A percentile compares a stretch with the other conserved stretches of the same genome.
Evolutionary conservation across 2,797 vertebrate genomes (phyloP).

Genomic region (Anomalospiza imberbis): DNA sequence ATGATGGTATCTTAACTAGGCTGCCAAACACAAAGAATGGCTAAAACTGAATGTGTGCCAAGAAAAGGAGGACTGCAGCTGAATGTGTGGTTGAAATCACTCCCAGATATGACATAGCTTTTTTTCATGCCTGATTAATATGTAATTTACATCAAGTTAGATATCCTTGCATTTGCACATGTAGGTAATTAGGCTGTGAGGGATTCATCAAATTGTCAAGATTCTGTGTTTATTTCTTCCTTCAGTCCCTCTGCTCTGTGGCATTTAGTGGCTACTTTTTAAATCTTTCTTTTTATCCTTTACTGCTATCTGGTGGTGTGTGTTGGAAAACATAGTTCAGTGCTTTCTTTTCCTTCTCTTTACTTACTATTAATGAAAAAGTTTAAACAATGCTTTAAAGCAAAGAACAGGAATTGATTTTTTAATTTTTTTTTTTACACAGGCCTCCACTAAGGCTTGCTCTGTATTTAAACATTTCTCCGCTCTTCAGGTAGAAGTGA

Average conservation of each 20-base stretch:
- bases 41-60: background rate
- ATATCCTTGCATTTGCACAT: background rate
- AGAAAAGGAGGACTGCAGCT: background rate
- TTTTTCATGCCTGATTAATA: background rate
- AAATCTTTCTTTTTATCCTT: conserved; percentile 2
- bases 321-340: background rate
- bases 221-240: background rate
- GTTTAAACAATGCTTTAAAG: background rate
- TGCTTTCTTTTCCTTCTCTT: background rate
- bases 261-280: background rate
- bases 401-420: background rate
- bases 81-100: background rate
- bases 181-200: background rate
- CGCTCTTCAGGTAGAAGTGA: background rate
- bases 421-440: background rate
- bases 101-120: background rate
- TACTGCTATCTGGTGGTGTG: conserved; percentile 49
- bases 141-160: background rate
- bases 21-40: background rate
- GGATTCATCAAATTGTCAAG: background rate
- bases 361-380: background rate
- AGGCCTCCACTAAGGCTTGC: background rate
- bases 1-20: background rate
- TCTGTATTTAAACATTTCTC: background rate
- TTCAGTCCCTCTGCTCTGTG: background rate